A percentile compares a stretch with the other conserved stretches of the same genome.
These are phyloP conservation scores for Dascillus cervinus DNA, from an alignment of 2,888 invertebrate species.

Conservation along the genomic window DNA sequence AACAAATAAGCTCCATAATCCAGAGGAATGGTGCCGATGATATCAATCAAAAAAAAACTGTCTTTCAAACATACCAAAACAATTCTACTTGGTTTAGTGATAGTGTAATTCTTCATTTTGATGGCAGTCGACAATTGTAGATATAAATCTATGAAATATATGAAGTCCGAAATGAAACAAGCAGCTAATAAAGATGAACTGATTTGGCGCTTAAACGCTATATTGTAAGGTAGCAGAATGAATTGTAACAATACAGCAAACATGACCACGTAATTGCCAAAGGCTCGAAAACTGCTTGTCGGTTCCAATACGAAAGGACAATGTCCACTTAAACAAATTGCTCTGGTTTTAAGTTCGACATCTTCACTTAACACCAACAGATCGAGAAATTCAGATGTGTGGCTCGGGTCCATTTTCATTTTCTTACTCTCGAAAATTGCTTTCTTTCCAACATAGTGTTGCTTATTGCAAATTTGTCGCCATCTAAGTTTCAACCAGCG, in stretches of 20 bases:
- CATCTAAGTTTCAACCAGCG: conserved; percentile 9
- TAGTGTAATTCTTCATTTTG: neutral
- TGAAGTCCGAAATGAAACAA: conserved; percentile 5
- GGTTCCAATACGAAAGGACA: conserved; percentile 48
- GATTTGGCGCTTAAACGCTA: conserved; percentile 8
- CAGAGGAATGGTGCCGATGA: conserved; percentile 5
- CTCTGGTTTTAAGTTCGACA: conserved; percentile 27
- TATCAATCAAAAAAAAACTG: conserved; percentile 5
- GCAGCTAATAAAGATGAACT: neutral
- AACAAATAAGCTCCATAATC: conserved; percentile 2
- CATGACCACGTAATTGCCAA: conserved; percentile 10
- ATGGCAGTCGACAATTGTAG: conserved; percentile 8
- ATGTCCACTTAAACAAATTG: conserved; percentile 36
- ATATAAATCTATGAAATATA: conserved; percentile 8
- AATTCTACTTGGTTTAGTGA: conserved; percentile 4
- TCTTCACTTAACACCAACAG: conserved; percentile 21
- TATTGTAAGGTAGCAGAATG: conserved; percentile 8
- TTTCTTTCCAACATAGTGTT: neutral
- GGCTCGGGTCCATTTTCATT: conserved; percentile 5
- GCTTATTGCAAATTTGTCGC: neutral
- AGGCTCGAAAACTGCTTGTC: conserved; percentile 40
- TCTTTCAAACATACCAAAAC: conserved; percentile 4
- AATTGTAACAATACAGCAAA: conserved; percentile 7
- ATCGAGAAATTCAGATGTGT: conserved; percentile 20
- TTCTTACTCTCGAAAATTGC: neutral